Percentiles rank a stretch among this genome's conserved stretches.
Evolutionary conservation across 2,113 vertebrate species (phyloP).

Genomic region (Pao palembangensis): DNA sequence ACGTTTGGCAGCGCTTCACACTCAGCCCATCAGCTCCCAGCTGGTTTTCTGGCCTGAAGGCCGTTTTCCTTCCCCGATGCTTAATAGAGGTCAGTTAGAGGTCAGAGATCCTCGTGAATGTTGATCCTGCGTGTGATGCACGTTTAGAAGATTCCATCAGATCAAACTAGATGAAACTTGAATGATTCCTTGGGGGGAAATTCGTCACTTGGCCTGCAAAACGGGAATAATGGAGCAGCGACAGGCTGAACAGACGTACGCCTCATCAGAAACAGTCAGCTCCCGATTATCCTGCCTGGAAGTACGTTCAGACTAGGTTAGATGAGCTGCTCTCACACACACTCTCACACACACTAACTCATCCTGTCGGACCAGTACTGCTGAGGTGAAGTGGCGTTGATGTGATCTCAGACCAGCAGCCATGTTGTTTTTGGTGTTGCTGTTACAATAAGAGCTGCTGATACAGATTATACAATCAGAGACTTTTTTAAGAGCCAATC

Average conservation of each 20-base stretch:
- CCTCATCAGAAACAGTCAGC: not conserved
- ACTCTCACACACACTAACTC: not conserved
- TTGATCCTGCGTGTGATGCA: conserved; percentile 39
- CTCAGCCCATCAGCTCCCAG: no score
- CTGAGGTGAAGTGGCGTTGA: no score
- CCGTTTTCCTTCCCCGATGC: not conserved
- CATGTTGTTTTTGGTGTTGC: no score
- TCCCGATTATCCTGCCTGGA: conserved; percentile 10
- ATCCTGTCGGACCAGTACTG: not conserved
- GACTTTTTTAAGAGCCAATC: no score
- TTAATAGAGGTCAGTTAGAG: conserved; percentile 13
- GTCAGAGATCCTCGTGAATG: conserved; percentile 24
- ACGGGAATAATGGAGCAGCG: conserved; percentile 9
- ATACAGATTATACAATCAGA: no score
- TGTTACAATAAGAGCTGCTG: no score
- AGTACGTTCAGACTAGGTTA: not conserved
- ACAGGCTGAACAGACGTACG: conserved; percentile 19
- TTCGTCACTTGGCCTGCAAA: conserved; percentile 33
- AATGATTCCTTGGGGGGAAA: conserved; percentile 37
- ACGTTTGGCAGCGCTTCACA: no score
- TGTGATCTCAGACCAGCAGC: no score
- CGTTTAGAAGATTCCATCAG: conserved; percentile 42
- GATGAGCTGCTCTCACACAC: not conserved
- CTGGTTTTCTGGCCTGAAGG: not conserved
- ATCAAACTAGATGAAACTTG: conserved; percentile 58